Evolutionary conservation across 2,888 invertebrate genomes (phyloP).

Genomic region (Busseola fusca): DNA sequence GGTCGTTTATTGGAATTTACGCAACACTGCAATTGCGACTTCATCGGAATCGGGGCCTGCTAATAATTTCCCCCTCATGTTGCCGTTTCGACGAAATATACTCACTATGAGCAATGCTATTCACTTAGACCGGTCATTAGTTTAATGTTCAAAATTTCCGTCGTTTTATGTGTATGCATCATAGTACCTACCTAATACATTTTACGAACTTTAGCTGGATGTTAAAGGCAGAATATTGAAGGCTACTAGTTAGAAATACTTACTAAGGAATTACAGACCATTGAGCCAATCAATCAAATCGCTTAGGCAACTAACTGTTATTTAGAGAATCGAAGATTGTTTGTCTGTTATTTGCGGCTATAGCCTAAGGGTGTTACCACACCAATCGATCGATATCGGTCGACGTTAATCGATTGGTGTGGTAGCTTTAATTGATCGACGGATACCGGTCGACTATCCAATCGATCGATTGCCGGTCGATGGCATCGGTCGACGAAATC

Average conservation of each 20-base stretch:
- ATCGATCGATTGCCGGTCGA: too few species aligned
- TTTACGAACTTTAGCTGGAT: background rate
- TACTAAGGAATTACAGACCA: too few species aligned
- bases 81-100: constrained; percentile 49
- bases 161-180: background rate
- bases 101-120: constrained; percentile 12
- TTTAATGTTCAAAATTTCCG: constrained; percentile 16
- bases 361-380: too few species aligned
- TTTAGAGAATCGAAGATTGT: background rate
- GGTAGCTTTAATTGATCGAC: too few species aligned
- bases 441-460: too few species aligned
- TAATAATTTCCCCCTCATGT: constrained; percentile 25
- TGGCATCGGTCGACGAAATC: too few species aligned
- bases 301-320: background rate
- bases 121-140: constrained; percentile 20
- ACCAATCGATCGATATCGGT: too few species aligned
- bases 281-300: background rate
- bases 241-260: too few species aligned
- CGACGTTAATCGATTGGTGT: too few species aligned
- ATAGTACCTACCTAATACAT: too few species aligned
- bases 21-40: constrained; percentile 43
- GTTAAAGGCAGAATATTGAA: background rate
- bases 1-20: constrained; percentile 53
- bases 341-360: background rate
- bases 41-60: constrained; percentile 41